Base-by-base conservation (phyloP, 35 echinoderm and acorn worm genomes). In the Heliocidaris erythrogramma region DNA sequence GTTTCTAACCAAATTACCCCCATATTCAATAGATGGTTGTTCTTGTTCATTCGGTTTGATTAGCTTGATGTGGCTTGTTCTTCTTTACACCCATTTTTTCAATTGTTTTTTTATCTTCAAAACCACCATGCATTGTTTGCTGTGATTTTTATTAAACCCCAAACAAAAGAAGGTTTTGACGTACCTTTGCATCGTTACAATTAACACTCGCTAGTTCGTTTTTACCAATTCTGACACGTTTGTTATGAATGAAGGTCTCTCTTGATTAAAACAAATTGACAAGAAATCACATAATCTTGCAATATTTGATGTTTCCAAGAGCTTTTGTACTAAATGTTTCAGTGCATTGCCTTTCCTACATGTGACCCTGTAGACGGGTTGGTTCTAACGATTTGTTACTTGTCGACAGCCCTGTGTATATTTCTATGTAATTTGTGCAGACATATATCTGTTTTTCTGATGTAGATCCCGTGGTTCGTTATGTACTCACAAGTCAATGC, bases 11-110 rank as follows among this genome's bases (percentile, higher is more conserved):
- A 89, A 89, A 89, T 47, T 8, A 31, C 21, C 32, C 31, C 87
- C 87, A 47, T 89, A 89, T 89, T 89, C 87, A 89, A 89, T 89
- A 32, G 47, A n/a, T 89, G 87, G 87, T 89, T 89, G 87, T 89
- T 17, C 16, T 32, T 89, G 87, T 89, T 89, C 87, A 89, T 89
- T 47, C 87, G 87, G 87, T 89, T 89, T 32, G 31, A 47, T 47
- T 89, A 89, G 87, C 87, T 89, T 89, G 87, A 18, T 89, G 87
- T 89, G 87, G 87, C 29, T 89, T 89, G 31, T 89, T 89, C 32
- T 47, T 48, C 87, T 48, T 48, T 30, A 47, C 31, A 14, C 10
- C 47, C 87, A 47, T 89, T 78, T 78, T 78, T 78, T 78, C 65
- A 21, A 78, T 21, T 89, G 21, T 89, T 29, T 12, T 32, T 86